Evolutionary conservation across 2,113 vertebrate genomes (phyloP).

Genomic region (Sinocyclocheilus anophthalmus): DNA sequence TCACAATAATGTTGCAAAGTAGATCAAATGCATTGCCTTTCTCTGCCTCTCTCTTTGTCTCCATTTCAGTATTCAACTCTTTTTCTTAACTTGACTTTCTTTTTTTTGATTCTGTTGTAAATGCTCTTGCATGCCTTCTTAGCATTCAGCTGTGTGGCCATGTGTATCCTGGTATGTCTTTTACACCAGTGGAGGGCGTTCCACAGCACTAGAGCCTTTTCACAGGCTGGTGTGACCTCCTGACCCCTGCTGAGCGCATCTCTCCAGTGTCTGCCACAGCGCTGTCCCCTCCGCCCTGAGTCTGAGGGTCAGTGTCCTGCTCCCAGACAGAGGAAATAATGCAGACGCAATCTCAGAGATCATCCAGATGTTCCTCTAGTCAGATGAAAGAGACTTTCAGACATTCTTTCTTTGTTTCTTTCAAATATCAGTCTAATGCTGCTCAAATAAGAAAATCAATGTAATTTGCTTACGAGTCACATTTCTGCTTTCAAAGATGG

Average conservation of each 20-base stretch:
- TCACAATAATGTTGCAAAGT: not conserved
- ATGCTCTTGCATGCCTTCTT: slow-evolving; percentile 51
- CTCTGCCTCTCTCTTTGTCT: slow-evolving; percentile 17
- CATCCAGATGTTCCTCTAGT: not conserved
- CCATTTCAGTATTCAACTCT: slow-evolving; percentile 31
- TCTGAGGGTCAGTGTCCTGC: slow-evolving; percentile 6
- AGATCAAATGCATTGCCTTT: slow-evolving; percentile 9
- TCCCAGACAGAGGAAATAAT: not conserved
- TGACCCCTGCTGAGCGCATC: slow-evolving; percentile 49
- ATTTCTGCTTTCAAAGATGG: not conserved
- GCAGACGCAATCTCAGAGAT: not conserved
- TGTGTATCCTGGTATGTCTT: slow-evolving; percentile 35
- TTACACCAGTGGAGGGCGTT: slow-evolving; percentile 24
- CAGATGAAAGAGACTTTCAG: not conserved
- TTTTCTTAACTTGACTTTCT: slow-evolving; percentile 32
- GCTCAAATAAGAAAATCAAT: not conserved
- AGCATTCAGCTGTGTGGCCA: slow-evolving; percentile 61
- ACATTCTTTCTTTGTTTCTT: not conserved
- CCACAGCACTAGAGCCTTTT: slow-evolving; percentile 26
- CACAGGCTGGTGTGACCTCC: slow-evolving; percentile 10
- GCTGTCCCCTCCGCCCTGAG: not conserved
- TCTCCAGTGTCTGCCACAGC: slow-evolving; percentile 41
- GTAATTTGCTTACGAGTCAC: not conserved
- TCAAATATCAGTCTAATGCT: not conserved
- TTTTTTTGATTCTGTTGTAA: slow-evolving; percentile 45